These are phyloP conservation scores for Heteropelma amictum DNA, from an alignment of 2,888 invertebrate genomes.

Conservation along the genomic window DNA sequence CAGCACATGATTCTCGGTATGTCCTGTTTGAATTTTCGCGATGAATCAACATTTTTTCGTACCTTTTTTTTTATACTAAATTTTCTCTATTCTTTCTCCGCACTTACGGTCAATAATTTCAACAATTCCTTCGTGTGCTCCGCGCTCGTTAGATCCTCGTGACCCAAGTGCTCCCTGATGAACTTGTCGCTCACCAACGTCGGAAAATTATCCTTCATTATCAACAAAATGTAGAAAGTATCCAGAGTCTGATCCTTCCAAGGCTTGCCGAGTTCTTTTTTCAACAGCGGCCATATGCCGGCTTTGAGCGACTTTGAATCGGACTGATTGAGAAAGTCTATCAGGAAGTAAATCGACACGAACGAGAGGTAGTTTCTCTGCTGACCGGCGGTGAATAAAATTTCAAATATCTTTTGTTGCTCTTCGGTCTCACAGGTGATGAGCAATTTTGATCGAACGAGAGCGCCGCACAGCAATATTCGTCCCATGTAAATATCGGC, in stretches of 20 bases:
- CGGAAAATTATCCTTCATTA: slow-evolving; percentile 78
- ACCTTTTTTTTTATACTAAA: no score
- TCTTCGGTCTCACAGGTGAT: slow-evolving; percentile 79
- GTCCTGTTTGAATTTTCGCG: no score
- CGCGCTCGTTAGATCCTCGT: slow-evolving; percentile 80
- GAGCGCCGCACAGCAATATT: slow-evolving; percentile 85
- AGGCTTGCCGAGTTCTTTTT: slow-evolving; percentile 81
- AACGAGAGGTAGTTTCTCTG: slow-evolving; percentile 83
- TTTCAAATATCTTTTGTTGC: slow-evolving; percentile 77
- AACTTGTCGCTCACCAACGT: slow-evolving; percentile 79
- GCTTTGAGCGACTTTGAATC: slow-evolving; percentile 79
- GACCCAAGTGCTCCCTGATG: slow-evolving; percentile 81
- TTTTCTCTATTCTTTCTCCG: not conserved
- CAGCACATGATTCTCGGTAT: slow-evolving; percentile 81
- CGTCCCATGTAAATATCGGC: slow-evolving; percentile 86
- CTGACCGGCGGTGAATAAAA: slow-evolving; percentile 80
- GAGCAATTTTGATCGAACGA: slow-evolving; percentile 83
- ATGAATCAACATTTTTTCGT: no score
- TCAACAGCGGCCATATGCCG: slow-evolving; percentile 82
- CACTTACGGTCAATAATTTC: slow-evolving; percentile 83
- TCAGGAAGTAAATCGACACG: slow-evolving; percentile 81
- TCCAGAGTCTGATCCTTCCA: slow-evolving; percentile 84
- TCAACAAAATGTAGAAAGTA: slow-evolving; percentile 82
- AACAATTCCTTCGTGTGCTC: slow-evolving; percentile 81
- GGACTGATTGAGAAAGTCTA: slow-evolving; percentile 81